Evolutionary conservation across 1,140 invertebrate genomes (phyloP), one percentile per base, ranked within the genome.

Genomic region (Antheraea pernyi): DNA sequence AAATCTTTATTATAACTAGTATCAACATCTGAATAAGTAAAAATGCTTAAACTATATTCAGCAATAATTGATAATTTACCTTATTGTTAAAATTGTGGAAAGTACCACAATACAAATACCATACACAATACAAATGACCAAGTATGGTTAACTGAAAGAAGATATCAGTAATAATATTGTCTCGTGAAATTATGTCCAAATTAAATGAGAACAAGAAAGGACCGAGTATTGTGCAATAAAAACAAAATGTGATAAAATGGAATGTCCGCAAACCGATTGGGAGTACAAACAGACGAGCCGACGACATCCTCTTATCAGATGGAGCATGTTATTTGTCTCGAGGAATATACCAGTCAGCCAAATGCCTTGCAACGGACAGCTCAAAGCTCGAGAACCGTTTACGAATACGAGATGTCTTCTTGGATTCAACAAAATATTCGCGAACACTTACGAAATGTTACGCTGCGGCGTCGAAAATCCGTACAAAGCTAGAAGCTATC

Each of bases 301-400:
- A 84, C 85, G 83, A 87, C 83, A 83, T 80, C 75, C 80, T 78
- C 82, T 85, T 87, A 87, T 85, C 82, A 75, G 85, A 87, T 87
- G 76, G 75, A 78, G 81, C 82, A 83, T 85, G 81, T 84, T 85
- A 85, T 88, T 83, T 87, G 76, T 83, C 76, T 79, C 73, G 69
- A 71, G 75, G 76, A 81, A 83, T 79, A 81, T 80, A 81, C 80
- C 75, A 74, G 79, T 80, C 76, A 77, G 78, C 80, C 80, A 80
- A 83, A 82, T 77, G 76, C 73, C 80, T 78, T 64, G 76, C 71
- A 75, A 73, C 69, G 73, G 78, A 82, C 80, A 76, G 73, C 73
- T 78, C 70, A 71, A 72, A 74, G 78, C 76, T 76, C 60, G 68
- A 68, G 72, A 75, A 76, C 81, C 71, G 71, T 72, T 80, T 73